Percentiles rank a stretch among this genome's conserved stretches.
These are phyloP conservation scores for Torymus auratus DNA, from an alignment of 2,888 invertebrate species.

Conservation along the genomic window DNA sequence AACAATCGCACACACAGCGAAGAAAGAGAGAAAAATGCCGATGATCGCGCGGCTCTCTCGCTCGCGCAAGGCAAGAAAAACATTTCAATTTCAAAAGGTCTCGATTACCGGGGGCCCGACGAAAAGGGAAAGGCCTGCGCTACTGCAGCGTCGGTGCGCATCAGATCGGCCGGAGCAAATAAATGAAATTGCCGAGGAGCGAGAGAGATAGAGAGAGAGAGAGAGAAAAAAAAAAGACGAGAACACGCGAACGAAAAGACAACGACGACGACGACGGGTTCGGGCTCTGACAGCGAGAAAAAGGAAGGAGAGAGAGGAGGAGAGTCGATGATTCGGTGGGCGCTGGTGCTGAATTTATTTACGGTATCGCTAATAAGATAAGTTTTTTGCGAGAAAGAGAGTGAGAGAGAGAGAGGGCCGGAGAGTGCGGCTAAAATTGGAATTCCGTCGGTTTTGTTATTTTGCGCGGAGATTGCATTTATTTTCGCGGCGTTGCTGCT, in stretches of 20 bases:
- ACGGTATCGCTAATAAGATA: constrained; percentile 33
- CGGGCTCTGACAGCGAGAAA: constrained; percentile 25
- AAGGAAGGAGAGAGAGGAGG: constrained; percentile 2
- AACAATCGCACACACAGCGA: constrained; percentile 20
- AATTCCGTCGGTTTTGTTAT: neutral
- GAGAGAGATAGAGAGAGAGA: neutral
- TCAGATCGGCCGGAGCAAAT: constrained; percentile 42
- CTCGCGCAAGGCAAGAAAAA: constrained; percentile 36
- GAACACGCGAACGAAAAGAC: neutral
- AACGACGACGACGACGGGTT: constrained; percentile 21
- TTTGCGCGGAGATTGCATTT: too few relatives aligned
- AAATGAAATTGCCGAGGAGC: constrained; percentile 54
- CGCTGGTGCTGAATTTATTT: constrained; percentile 41
- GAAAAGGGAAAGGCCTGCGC: constrained; percentile 39
- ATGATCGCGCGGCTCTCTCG: constrained; percentile 23
- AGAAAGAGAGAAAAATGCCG: constrained; percentile 28
- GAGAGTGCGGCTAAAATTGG: neutral
- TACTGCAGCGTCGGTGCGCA: constrained; percentile 12
- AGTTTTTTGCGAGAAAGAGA: neutral
- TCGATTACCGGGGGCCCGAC: constrained; percentile 45
- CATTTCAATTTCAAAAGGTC: constrained; percentile 51
- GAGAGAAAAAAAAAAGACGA: neutral
- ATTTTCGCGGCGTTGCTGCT: too few relatives aligned
- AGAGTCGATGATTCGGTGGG: constrained; percentile 10
- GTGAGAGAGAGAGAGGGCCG: too few relatives aligned